These are phyloP conservation scores for Anthoscopus minutus DNA, from an alignment of 2,113 vertebrate species.

Conservation along the genomic window DNA sequence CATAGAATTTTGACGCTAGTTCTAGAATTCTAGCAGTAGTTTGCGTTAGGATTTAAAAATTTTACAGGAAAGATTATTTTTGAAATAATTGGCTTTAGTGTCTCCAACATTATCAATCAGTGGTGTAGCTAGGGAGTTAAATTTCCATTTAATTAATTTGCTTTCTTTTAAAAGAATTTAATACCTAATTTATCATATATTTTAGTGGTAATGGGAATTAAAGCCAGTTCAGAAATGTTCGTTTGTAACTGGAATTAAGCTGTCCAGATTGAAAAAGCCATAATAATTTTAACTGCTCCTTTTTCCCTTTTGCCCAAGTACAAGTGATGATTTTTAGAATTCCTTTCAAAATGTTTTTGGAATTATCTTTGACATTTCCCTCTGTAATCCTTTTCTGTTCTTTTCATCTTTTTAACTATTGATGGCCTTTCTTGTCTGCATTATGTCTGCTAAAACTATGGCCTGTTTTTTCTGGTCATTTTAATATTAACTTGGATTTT, in stretches of 20 bases:
- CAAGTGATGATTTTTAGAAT: not conserved
- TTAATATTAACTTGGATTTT: not conserved
- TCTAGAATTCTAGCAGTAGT: not conserved
- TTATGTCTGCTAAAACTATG: not conserved
- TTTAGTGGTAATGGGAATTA: not conserved
- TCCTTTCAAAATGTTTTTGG: not conserved
- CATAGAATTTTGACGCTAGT: not conserved
- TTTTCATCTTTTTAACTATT: not conserved
- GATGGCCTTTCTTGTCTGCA: not conserved
- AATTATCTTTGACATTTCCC: not conserved
- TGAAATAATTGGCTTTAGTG: not conserved
- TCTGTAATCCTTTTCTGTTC: not conserved
- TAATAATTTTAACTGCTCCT: not conserved
- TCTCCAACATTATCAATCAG: not conserved
- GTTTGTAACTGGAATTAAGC: not conserved
- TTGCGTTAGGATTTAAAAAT: not conserved
- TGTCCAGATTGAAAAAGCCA: not conserved
- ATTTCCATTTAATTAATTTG: not conserved
- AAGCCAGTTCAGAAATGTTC: not conserved
- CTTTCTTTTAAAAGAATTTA: not conserved
- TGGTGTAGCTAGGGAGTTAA: not conserved
- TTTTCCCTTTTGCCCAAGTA: not conserved
- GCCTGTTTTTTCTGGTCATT: not conserved
- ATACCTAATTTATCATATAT: not conserved
- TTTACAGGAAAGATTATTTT: not conserved